Evolutionary conservation across 2,113 vertebrate genomes (phyloP).

Genomic region (Ophthalmolycus amberensis): DNA sequence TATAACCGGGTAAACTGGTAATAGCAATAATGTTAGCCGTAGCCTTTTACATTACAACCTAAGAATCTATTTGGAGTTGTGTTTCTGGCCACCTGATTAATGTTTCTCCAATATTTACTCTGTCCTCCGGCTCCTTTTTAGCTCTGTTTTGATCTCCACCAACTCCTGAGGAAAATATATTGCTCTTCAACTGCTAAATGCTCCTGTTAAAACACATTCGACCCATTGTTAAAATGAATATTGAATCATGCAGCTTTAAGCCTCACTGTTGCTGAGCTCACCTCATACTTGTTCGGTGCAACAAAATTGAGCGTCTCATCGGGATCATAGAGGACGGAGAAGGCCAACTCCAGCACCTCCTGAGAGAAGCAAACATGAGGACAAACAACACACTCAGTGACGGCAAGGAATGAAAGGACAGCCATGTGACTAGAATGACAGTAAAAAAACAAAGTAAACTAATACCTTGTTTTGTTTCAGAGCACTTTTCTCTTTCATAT

Average conservation of each 20-base stretch:
- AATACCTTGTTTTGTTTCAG: slow-evolving; percentile 97
- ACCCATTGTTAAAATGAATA: not conserved
- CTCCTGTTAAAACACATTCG: not conserved
- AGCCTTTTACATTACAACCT: not conserved
- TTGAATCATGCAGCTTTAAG: not conserved
- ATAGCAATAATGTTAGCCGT: not conserved
- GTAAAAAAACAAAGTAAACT: not conserved
- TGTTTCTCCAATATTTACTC: not conserved
- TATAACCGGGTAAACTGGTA: not conserved
- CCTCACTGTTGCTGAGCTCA: slow-evolving; percentile 69
- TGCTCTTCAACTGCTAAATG: slow-evolving; percentile 7
- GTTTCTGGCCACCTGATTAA: not conserved
- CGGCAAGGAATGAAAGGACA: slow-evolving; percentile 1
- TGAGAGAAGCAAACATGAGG: slow-evolving; percentile 62
- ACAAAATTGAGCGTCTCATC: slow-evolving; percentile 99
- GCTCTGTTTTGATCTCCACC: not conserved
- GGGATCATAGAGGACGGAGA: slow-evolving; percentile 96
- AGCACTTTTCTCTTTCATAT: slow-evolving; percentile 99
- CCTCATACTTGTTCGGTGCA: slow-evolving; percentile 99
- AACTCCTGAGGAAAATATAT: not conserved
- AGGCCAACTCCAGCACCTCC: slow-evolving; percentile 97
- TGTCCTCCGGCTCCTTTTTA: not conserved
- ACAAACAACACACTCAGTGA: slow-evolving; percentile 15
- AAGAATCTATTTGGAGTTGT: not conserved
- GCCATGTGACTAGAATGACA: not conserved